Evolutionary conservation across 37 sponge, comb jelly and placozoan genomes (phyloP), one percentile per base, ranked within the genome.

Genomic region (Hexactinellida sp.): DNA sequence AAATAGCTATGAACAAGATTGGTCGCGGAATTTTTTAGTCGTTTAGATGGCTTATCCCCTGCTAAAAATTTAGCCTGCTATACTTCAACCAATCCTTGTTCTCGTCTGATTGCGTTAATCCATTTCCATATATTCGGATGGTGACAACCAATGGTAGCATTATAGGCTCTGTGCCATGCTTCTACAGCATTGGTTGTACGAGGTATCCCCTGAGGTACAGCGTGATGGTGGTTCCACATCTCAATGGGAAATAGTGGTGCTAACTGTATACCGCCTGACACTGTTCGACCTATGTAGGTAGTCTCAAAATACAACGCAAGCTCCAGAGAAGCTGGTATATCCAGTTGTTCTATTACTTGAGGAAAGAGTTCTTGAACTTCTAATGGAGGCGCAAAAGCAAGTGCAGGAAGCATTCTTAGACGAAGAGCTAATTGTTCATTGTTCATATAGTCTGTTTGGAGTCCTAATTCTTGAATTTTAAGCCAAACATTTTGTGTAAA

Each of bases 221-320:
- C 76, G 30, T 63, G 76, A n/a, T 63, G 76, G 34, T 63, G 76
- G 13, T 63, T 63, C 76, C 76, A 63, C 21, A 63, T 63, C 28
- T 63, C 76, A 63, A 63, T 63, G 76, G 76, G 76, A 63, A 63
- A 63, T 63, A 63, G 3, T 63, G 76, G 76, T n/a, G 76, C 76
- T n/a, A 63, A 10, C 30, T 63, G 76, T 25, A 1, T n/a, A 21
- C 76, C 76, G 30, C 76, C 76, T 23, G 76, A 23, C 30, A 63
- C 21, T 63, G 76, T 25, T 63, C 76, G 21, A 63, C 76, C 76
- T 25, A 63, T n/a, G 76, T 63, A 63, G 21, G 76, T 63, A 63
- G 3, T 63, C 30, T 63, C 76, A 63, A 63, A 63, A n/a, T 63
- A 63, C 76, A 63, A n/a, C 34, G 76, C 76, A 25, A 63, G 76